A percentile compares a stretch with the other conserved stretches of the same genome.
Conservation (phyloP, 2,888 invertebrate genomes). For the Plebejus argus region DNA sequence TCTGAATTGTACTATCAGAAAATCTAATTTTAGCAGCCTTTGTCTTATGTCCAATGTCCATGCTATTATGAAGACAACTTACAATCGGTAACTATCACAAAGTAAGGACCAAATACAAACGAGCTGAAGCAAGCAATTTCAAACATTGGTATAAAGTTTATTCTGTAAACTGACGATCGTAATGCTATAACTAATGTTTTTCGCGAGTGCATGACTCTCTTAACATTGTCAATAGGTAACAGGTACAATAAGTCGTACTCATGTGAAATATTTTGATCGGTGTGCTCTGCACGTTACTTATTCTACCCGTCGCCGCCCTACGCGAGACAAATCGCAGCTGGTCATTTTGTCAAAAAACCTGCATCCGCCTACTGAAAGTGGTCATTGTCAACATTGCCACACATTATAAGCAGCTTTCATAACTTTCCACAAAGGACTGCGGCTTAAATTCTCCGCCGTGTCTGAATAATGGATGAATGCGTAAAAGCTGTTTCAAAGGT, state of each 20-base stretch:
- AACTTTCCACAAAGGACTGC: constrained; percentile 50
- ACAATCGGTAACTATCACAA: too few relatives aligned
- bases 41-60: too few relatives aligned
- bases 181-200: too few relatives aligned
- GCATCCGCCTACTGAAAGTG: constrained; percentile 76
- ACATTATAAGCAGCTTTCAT: constrained; percentile 42
- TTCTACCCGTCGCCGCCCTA: constrained; percentile 68
- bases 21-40: too few relatives aligned
- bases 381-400: constrained; percentile 59
- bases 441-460: constrained; percentile 45
- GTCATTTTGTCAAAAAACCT: constrained; percentile 81
- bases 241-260: background rate
- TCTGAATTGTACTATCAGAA: background rate
- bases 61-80: too few relatives aligned
- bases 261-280: background rate
- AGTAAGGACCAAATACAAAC: too few relatives aligned
- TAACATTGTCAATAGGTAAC: too few relatives aligned
- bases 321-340: constrained; percentile 77
- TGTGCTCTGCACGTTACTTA: constrained; percentile 39
- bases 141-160: too few relatives aligned
- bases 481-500: constrained; percentile 50
- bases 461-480: constrained; percentile 51
- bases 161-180: too few relatives aligned
- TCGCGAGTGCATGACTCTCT: too few relatives aligned
- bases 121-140: too few relatives aligned